A percentile compares a stretch with the other conserved stretches of the same genome.
Evolutionary conservation across 2,797 vertebrate species (phyloP).

Genomic region (Ambastaia sidthimunki): DNA sequence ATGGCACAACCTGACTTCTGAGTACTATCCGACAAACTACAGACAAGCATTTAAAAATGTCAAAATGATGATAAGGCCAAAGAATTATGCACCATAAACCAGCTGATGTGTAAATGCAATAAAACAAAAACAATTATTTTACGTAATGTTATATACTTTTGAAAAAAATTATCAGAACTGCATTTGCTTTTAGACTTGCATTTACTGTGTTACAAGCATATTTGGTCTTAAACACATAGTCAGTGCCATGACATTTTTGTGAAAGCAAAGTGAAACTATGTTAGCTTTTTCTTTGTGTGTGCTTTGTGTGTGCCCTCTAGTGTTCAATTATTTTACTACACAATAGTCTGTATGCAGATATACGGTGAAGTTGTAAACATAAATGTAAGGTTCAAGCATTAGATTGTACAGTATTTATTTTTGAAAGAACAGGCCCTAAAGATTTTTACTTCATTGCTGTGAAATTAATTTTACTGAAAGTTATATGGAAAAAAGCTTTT

Average conservation of each 20-base stretch:
- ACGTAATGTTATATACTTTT: not conserved
- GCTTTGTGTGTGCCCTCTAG: slow-evolving; percentile 66
- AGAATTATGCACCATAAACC: slow-evolving; percentile 83
- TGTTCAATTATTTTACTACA: slow-evolving; percentile 69
- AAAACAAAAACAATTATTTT: not conserved
- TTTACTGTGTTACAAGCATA: not conserved
- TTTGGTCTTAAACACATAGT: not conserved
- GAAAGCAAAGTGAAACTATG: not conserved
- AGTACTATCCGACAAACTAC: slow-evolving; percentile 82
- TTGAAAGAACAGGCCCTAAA: slow-evolving; percentile 36
- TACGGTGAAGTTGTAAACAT: not conserved
- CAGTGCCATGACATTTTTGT: not conserved
- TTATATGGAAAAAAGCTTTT: no score
- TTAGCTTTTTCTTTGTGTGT: not conserved
- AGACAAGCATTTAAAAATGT: slow-evolving; percentile 88
- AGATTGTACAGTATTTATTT: slow-evolving; percentile 83
- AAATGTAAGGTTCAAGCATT: slow-evolving; percentile 65
- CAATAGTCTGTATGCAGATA: slow-evolving; percentile 46
- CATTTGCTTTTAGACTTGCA: not conserved
- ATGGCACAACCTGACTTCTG: slow-evolving; percentile 85
- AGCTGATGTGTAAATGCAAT: not conserved
- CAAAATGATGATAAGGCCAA: slow-evolving; percentile 97
- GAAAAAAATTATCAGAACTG: not conserved
- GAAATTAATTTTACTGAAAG: not conserved
- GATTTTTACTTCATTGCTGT: not conserved